Conservation (phyloP, 1,140 invertebrate genomes). For the Drosophila kurseongensis region DNA sequence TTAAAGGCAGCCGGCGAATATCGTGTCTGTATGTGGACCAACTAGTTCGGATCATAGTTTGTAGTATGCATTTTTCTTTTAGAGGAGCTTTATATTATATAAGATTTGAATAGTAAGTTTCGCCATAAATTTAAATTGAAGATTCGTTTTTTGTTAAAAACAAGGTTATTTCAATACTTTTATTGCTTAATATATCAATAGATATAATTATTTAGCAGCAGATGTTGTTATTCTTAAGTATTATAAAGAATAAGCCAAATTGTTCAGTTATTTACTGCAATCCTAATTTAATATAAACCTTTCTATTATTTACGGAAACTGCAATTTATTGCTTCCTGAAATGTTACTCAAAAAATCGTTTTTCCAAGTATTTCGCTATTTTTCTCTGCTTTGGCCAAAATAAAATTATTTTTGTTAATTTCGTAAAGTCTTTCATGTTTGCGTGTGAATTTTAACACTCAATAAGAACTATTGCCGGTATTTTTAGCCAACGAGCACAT, state of each 20-base stretch:
- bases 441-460: conserved; percentile 18
- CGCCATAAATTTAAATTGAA: neutral
- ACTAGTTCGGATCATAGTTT: conserved; percentile 22
- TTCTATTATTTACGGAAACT: neutral
- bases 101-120: neutral
- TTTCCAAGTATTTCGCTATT: conserved; percentile 1
- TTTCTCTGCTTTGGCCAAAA: neutral
- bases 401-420: neutral
- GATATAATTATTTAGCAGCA: too few species aligned
- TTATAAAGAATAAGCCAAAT: too few species aligned
- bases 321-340: conserved; percentile 14
- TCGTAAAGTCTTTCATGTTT: conserved; percentile 12
- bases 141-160: too few species aligned
- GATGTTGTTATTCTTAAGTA: too few species aligned
- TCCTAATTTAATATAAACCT: too few species aligned
- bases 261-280: too few species aligned
- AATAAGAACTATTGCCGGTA: conserved; percentile 14
- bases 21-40: neutral
- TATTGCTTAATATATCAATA: too few species aligned
- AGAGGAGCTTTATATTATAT: neutral
- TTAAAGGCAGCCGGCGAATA: conserved; percentile 1
- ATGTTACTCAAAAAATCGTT: neutral
- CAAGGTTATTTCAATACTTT: too few species aligned
- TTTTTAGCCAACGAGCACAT: conserved; percentile 29
- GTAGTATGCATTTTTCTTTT: neutral